A percentile compares a stretch with the other conserved stretches of the same genome.
phyloP scores from a whole-genome alignment of 2,113 vertebrate species.

The Scomber colias region DNA sequence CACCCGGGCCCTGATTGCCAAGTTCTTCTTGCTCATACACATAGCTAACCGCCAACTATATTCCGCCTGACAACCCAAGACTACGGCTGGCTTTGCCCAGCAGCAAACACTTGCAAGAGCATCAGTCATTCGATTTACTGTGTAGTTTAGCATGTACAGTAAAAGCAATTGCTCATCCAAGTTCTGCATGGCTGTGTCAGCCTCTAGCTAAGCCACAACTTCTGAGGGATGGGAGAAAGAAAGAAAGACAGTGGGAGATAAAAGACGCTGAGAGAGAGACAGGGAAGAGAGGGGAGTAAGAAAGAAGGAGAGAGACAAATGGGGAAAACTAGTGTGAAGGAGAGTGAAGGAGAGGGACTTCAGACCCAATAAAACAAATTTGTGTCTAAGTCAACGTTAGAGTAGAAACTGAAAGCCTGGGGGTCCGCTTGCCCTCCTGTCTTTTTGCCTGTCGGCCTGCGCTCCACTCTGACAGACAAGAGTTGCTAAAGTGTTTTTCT shows the following conservation, averaged over 20 bases:
- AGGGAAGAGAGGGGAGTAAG: conserved; percentile 8
- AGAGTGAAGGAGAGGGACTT: conserved; percentile 75
- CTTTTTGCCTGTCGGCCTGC: conserved; percentile 42
- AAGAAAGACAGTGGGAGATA: conserved; percentile 44
- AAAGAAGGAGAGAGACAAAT: conserved; percentile 61
- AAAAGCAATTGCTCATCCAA: conserved; percentile 73
- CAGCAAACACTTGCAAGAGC: conserved; percentile 73
- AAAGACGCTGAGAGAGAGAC: conserved; percentile 24
- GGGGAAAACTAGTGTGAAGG: conserved; percentile 76
- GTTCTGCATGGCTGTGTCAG: conserved; percentile 71
- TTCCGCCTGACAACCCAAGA: conserved; percentile 70
- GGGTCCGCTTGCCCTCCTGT: conserved; percentile 48
- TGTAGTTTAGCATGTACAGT: conserved; percentile 77
- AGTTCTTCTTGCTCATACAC: conserved; percentile 49
- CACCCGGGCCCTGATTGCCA: conserved; percentile 55
- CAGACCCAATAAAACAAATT: conserved; percentile 75
- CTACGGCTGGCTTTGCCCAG: conserved; percentile 62
- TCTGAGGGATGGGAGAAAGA: conserved; percentile 68
- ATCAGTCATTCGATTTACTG: conserved; percentile 71
- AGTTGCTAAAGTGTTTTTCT: conserved; percentile 70
- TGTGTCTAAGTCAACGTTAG: conserved; percentile 63
- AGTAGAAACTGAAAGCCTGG: conserved; percentile 52
- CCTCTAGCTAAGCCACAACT: conserved; percentile 74
- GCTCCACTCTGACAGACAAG: conserved; percentile 61
- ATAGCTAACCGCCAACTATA: conserved; percentile 52